Evolutionary conservation across 2,113 vertebrate species (phyloP).

Genomic region (Nanorana parkeri): DNA sequence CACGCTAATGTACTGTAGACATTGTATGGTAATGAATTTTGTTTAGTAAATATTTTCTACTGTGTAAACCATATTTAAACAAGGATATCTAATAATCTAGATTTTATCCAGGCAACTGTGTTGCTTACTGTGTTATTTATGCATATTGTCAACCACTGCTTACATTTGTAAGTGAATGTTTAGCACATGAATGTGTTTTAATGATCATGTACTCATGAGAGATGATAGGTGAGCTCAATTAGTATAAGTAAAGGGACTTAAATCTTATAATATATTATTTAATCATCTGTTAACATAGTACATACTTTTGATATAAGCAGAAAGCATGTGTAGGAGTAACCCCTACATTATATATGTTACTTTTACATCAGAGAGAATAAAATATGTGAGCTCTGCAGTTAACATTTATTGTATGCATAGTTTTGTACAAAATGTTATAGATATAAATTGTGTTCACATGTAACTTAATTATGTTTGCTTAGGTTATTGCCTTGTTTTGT

Average conservation of each 20-base stretch:
- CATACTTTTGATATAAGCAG: not conserved
- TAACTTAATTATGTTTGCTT: not conserved
- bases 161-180: not conserved
- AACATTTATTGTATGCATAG: not conserved
- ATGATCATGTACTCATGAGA: not conserved
- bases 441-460: not conserved
- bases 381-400: not conserved
- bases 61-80: too few relatives aligned
- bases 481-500: conserved; percentile 1
- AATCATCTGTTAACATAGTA: not conserved
- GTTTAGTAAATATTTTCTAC: too few relatives aligned
- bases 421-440: not conserved
- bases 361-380: conserved; percentile 5
- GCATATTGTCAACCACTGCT: too few relatives aligned
- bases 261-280: conserved; percentile 8
- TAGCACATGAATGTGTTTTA: not conserved
- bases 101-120: too few relatives aligned
- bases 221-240: conserved; percentile 3
- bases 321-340: not conserved
- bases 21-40: too few relatives aligned
- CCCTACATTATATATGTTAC: not conserved
- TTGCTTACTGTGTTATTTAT: too few relatives aligned
- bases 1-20: too few relatives aligned
- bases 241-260: not conserved
- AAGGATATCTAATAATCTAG: too few relatives aligned